These are phyloP conservation scores for Bactericera cockerelli DNA, from an alignment of 1,140 invertebrate species.

Conservation along the genomic window DNA sequence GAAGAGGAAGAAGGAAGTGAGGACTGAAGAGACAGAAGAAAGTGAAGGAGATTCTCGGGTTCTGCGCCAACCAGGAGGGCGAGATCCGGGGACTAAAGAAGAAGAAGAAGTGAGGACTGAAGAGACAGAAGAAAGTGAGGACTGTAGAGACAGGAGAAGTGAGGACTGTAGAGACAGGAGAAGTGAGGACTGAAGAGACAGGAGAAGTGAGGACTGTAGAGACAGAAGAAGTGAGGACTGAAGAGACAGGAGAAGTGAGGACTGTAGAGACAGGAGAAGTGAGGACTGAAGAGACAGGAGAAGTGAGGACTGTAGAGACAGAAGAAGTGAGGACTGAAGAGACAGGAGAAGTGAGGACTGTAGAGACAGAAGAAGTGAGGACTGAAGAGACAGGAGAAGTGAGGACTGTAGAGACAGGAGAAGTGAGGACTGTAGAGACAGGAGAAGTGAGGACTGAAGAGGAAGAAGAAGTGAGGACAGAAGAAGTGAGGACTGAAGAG, in stretches of 20 bases:
- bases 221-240: constrained; percentile 20
- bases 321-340: background rate
- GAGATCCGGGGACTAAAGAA: background rate
- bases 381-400: constrained; percentile 59
- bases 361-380: constrained; percentile 61
- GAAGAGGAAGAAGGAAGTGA: background rate
- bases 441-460: constrained; percentile 22
- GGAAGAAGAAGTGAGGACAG: constrained; percentile 15
- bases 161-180: constrained; percentile 22
- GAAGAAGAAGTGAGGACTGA: background rate
- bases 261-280: constrained; percentile 18
- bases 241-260: constrained; percentile 22
- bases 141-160: constrained; percentile 24
- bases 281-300: background rate
- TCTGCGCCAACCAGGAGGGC: background rate
- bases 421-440: constrained; percentile 22
- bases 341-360: too few relatives aligned
- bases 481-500: constrained; percentile 21
- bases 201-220: constrained; percentile 9
- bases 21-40: too few relatives aligned
- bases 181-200: constrained; percentile 22
- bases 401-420: constrained; percentile 29
- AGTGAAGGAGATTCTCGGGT: background rate
- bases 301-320: background rate
- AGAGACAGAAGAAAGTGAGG: too few relatives aligned